Conservation (phyloP, 2,888 invertebrate species). For the Osmoderma eremita region DNA sequence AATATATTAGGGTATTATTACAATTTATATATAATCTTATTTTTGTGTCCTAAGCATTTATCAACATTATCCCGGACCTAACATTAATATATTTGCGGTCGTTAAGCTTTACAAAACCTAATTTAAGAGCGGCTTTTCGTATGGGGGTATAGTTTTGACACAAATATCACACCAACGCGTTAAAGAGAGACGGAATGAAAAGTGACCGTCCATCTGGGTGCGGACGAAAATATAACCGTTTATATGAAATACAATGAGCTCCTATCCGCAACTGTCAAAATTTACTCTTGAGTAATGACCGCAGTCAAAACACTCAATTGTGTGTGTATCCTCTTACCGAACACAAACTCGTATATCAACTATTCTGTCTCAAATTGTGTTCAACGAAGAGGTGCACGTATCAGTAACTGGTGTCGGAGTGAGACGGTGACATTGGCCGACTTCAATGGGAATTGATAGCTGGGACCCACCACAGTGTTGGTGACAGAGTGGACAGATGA, state of each 20-base stretch:
- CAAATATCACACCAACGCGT: slow-evolving; percentile 4
- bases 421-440: slow-evolving; percentile 49
- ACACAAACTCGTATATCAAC: slow-evolving; percentile 43
- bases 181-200: slow-evolving; percentile 5
- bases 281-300: slow-evolving; percentile 58
- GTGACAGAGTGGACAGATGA: slow-evolving; percentile 64
- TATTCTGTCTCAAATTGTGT: slow-evolving; percentile 43
- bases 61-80: not conserved
- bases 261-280: slow-evolving; percentile 59
- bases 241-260: slow-evolving; percentile 51
- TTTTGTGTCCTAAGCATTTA: no score
- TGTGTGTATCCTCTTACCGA: slow-evolving; percentile 44
- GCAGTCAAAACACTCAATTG: slow-evolving; percentile 60
- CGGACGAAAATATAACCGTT: slow-evolving; percentile 35
- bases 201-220: slow-evolving; percentile 4
- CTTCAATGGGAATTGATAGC: slow-evolving; percentile 53
- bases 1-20: no score
- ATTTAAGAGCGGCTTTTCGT: slow-evolving; percentile 28
- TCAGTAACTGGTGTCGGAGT: slow-evolving; percentile 32
- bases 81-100: slow-evolving; percentile 37
- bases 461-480: slow-evolving; percentile 62
- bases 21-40: no score
- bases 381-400: slow-evolving; percentile 20
- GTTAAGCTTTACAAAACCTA: slow-evolving; percentile 38
- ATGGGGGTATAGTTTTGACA: not conserved